Percentiles rank a stretch among this genome's conserved stretches.
These are phyloP conservation scores for Cheiracanthium punctorium DNA, from an alignment of 2,888 invertebrate genomes.

Conservation along the genomic window DNA sequence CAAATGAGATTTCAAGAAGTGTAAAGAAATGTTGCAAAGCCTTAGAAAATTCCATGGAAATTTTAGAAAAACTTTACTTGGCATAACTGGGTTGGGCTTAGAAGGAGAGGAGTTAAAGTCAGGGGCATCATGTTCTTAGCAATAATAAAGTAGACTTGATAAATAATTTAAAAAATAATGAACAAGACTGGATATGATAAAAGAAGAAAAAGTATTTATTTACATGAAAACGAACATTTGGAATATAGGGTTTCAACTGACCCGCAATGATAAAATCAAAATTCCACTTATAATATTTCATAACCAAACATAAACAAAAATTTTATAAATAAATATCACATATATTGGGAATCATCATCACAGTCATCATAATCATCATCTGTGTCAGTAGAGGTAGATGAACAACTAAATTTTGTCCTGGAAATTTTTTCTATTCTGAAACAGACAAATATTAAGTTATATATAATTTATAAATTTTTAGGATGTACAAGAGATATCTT, in stretches of 20 bases:
- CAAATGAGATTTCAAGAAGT: too few relatives aligned
- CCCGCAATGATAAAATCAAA: neutral
- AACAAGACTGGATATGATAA: neutral
- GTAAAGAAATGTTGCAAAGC: too few relatives aligned
- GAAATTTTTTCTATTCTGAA: slow-evolving; percentile 42
- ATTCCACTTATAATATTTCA: neutral
- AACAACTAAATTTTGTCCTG: slow-evolving; percentile 42
- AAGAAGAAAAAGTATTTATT: neutral
- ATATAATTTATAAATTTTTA: too few relatives aligned
- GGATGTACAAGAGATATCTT: too few relatives aligned
- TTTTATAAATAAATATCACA: slow-evolving; percentile 24
- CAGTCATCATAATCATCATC: slow-evolving; percentile 58
- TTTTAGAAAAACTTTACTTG: too few relatives aligned
- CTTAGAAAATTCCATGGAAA: too few relatives aligned
- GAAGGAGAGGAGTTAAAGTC: too few relatives aligned
- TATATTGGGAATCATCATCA: slow-evolving; percentile 24
- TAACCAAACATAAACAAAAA: neutral
- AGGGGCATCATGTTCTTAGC: too few relatives aligned
- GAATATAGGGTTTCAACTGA: neutral
- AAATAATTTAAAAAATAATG: neutral
- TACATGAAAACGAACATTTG: neutral
- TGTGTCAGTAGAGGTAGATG: slow-evolving; percentile 47
- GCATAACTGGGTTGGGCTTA: too few relatives aligned
- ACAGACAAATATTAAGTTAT: neutral
- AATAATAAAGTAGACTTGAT: too few relatives aligned